Evolutionary conservation across 2,113 vertebrate genomes (phyloP), one percentile per base, ranked within the genome.

Genomic region (Callipepla californica): DNA sequence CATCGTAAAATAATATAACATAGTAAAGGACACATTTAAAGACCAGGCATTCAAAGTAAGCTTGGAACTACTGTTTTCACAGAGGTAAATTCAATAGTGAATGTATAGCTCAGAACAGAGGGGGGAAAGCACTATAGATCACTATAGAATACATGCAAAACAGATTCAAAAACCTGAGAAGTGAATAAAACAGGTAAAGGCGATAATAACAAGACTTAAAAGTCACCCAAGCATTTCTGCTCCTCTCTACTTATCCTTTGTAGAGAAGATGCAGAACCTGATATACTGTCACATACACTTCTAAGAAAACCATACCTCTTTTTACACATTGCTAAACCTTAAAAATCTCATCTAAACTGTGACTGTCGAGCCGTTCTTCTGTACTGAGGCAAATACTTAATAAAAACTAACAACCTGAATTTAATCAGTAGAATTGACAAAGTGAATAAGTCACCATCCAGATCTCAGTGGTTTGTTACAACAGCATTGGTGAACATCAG

Each of bases 211-310:
- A 86, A 92, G 63, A 87, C 61, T 87, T 92, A 66, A n/a, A 85
- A 75, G 69, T 77, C 92, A 89, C 38, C 38, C 73, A 69, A 91
- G 66, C 25, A 80, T 66, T 83, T 91, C 88, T 91, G 88, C 67
- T 97, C 73, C 90, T 94, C 94, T 92, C 78, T 85, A 69, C 88
- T 87, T 81, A 90, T 73, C 80, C 92, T 96, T 77, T 94, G 87
- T 74, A 90, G 94, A 80, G 82, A 87, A 89, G 81, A 30, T 73
- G 57, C 80, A 96, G 40, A 96, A 87, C 48, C 76, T 95, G 63
- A 93, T 94, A 78, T 1, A 83, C 22, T 94, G 81, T 94, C 87
- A 95, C 93, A 67, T 84, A 95, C 83, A 95, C 85, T 94, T 88
- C 94, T 95, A 93, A 96, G 16, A 95, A 92, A 65, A 89, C 87